Evolutionary conservation across 2,797 vertebrate species (phyloP), one percentile per base, ranked within the genome.

Genomic region (Myotis pilosus): DNA sequence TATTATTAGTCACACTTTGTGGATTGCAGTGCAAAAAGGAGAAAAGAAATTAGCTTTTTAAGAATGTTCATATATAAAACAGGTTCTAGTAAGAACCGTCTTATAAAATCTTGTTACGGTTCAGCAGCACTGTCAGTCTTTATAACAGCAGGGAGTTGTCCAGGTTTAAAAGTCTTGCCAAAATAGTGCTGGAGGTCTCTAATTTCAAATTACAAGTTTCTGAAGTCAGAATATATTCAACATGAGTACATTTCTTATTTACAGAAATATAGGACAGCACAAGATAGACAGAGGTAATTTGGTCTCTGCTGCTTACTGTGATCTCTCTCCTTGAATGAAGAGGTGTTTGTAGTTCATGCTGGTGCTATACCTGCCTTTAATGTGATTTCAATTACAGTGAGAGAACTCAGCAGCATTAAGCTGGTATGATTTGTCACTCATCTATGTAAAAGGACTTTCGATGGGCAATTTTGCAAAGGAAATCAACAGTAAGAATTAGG

Each of bases 1-100:
- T 98, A 98, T 98, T 98, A 98, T 98, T 98, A 98, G 98, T 98
- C 98, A 98, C 97, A 98, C 97, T 98, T 98, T 88, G 96, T 97
- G 97, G 97, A 98, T 98, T 98, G 98, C 97, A 96, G 97, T 97
- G 97, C 97, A 98, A 97, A 98, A 98, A 98, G 96, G 96, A 98
- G 97, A 98, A 98, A 97, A 98, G 98, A 98, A 98, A 98, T 98
- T 98, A 98, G 97, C 98, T 98, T 98, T 98, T 98, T 97, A 98
- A 98, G 98, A 98, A 96, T 97, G 94, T 97, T 98, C 98, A 98
- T 98, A 96, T 89, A 98, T 98, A 98, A 98, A 98, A 98, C 97
- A 98, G 97, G 97, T 98, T 97, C 97, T 97, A 95, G 97, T 98
- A 96, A 96, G 97, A 98, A 97, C 96, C 97, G 94, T n/a, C 76